Percentiles rank a stretch among this genome's conserved stretches.
These are phyloP conservation scores for Luscinia megarhynchos DNA, from an alignment of 2,797 vertebrate genomes.

Conservation along the genomic window DNA sequence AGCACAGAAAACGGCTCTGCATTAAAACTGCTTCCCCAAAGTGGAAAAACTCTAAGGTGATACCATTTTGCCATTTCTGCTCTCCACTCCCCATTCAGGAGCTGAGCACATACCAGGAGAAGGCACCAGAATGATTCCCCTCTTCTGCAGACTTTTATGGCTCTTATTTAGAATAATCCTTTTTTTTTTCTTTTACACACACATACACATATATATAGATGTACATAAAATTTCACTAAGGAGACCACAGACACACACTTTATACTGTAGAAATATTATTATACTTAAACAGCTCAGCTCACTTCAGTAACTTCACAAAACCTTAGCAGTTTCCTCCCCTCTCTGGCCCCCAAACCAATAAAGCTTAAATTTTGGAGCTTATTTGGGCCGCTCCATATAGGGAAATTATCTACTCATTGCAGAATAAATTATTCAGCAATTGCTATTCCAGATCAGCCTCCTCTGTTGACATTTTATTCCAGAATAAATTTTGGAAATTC, in stretches of 20 bases:
- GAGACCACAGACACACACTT: neutral
- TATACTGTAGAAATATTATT: conserved; percentile 4
- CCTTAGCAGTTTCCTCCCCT: neutral
- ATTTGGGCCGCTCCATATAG: conserved; percentile 15
- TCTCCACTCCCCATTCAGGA: neutral
- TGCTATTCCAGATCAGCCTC: conserved; percentile 28
- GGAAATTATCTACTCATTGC: conserved; percentile 42
- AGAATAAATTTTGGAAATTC: conserved; percentile 17
- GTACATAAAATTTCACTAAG: neutral
- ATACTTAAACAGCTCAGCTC: conserved; percentile 9
- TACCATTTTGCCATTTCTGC: neutral
- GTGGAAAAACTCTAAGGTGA: neutral
- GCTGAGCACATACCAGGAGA: neutral
- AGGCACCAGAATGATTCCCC: neutral
- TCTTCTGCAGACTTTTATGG: neutral
- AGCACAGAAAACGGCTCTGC: neutral
- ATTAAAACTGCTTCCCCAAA: neutral
- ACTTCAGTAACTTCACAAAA: conserved; percentile 44
- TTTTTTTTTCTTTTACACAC: neutral
- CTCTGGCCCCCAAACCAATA: neutral
- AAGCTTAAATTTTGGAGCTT: conserved; percentile 23
- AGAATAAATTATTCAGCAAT: conserved; percentile 57
- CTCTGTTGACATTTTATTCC: conserved; percentile 37
- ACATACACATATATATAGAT: neutral
- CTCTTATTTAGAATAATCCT: neutral